Evolutionary conservation across 2,888 invertebrate species (phyloP), one percentile per base, ranked within the genome.

Genomic region (Tetragnatha montana): DNA sequence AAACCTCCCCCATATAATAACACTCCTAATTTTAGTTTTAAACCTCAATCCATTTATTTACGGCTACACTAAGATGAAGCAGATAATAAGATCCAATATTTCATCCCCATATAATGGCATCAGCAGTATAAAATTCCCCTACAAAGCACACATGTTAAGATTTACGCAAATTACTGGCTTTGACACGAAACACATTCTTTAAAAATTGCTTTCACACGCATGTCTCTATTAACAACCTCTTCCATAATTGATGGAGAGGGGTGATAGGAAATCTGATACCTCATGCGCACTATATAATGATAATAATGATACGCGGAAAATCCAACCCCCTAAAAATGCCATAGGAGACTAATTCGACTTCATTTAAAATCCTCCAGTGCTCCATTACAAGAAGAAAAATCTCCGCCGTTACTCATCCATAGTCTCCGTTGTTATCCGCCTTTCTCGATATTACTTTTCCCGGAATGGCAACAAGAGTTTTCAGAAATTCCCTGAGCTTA

Each of bases 311-410:
- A 35, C 49, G 71, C 70, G 70, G 49, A 21, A 74, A 74, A 22
- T 22, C 35, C 22, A 8, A 22, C 22, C 22, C 21, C 21, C 12
- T 60, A 60, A 60, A 74, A 74, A 35, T 22, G 47, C 12, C 17
- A 35, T 74, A 21, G 8, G 80, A 80, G 22, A 35, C 80, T 85
- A 78, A 85, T 78, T 78, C 70, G 10, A 49, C 22, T 78, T 71
- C 78, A 70, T 71, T 51, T 70, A 71, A 78, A 78, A 71, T 85
- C 78, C 51, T 19, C 70, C 51, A 49, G 50, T 78, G 76, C 68
- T 78, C 78, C 75, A 76, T 78, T 78, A 78, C 78, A 70, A 14
- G 71, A 68, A 71, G 85, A 85, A 85, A 78, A 71, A 78, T 85
- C 76, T 69, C 49, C 17, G 69, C 49, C 85, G 70, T 85, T 71